phyloP scores from a whole-genome alignment of 1,140 invertebrate species.

The Drosophila pruinosa region DNA sequence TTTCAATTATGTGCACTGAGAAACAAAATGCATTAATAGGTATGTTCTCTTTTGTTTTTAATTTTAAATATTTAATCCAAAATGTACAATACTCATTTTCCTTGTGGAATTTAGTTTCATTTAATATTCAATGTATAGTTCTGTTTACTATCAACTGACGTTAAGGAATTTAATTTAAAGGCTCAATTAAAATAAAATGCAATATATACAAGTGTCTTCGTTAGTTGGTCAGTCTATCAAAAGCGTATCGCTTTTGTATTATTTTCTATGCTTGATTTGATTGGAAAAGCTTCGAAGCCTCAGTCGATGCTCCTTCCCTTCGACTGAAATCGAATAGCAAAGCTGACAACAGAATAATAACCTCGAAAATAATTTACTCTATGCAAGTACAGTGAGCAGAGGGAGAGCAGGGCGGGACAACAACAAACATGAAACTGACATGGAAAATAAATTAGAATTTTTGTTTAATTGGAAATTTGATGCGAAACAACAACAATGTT shows the following conservation, averaged over 20 bases:
- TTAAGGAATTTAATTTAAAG: too few relatives aligned
- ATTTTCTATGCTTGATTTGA: neutral
- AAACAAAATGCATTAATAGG: constrained; percentile 2
- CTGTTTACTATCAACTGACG: too few relatives aligned
- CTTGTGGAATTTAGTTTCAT: too few relatives aligned
- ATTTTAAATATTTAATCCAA: too few relatives aligned
- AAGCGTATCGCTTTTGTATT: too few relatives aligned
- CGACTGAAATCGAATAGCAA: constrained; percentile 45
- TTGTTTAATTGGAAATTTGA: constrained; percentile 80
- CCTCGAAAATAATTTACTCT: constrained; percentile 62
- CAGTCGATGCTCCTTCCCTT: neutral
- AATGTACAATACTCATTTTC: too few relatives aligned
- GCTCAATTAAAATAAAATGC: too few relatives aligned
- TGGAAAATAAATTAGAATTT: constrained; percentile 73
- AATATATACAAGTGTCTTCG: too few relatives aligned
- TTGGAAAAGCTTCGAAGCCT: too few relatives aligned
- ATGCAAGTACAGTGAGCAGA: constrained; percentile 31
- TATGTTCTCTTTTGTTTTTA: too few relatives aligned
- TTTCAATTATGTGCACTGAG: constrained; percentile 59
- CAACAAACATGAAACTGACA: constrained; percentile 17
- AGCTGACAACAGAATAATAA: constrained; percentile 58
- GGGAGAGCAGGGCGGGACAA: constrained; percentile 3
- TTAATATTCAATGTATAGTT: too few relatives aligned
- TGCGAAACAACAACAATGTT: constrained; percentile 53
- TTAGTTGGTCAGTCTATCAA: too few relatives aligned